Evolutionary conservation across 2,888 invertebrate genomes (phyloP), one percentile per base, ranked within the genome.

Genomic region (Heliconius ismenius): DNA sequence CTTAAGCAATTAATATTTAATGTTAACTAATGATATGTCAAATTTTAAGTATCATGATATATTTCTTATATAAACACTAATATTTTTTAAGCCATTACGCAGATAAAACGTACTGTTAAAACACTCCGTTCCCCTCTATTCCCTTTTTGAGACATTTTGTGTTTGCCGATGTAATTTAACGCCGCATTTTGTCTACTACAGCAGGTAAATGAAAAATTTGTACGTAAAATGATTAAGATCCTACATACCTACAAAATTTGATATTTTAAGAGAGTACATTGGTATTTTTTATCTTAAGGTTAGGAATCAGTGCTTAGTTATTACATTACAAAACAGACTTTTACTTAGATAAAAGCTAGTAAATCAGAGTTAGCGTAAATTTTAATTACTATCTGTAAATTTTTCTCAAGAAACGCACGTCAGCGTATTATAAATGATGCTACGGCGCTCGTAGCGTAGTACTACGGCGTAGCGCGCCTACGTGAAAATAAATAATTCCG

Each of bases 381-480:
- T 65, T 69, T 69, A 69, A 69, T 69, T 69, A 69, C 69, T 69
- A 54, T 69, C 69, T 69, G 54, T 69, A 69, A 49, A n/a, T 69
- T 54, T 69, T 69, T 69, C 74, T 76, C 60, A 62, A 78, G 78
- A 18, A 78, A 65, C 67, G 63, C 68, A 73, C 75, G 77, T 73
- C 70, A 75, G 24, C 62, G 36, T 74, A 77, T 79, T 75, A 79
- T 77, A 77, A 79, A 78, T 68, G 78, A 54, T 78, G 36, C 74
- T 79, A 78, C 78, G 70, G 76, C 69, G 69, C 78, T 74, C 78
- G 81, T 80, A 79, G 76, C 84, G 87, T 88, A 87, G 83, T 84
- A 85, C 88, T 88, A 88, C 88, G 87, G 39, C 87, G 88, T 88
- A 87, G 87, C 81, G 76, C 80, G 84, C 82, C 87, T 87, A 88